These are phyloP conservation scores for Lasaia peninsularis DNA, from an alignment of 1,140 invertebrate genomes.

Conservation along the genomic window DNA sequence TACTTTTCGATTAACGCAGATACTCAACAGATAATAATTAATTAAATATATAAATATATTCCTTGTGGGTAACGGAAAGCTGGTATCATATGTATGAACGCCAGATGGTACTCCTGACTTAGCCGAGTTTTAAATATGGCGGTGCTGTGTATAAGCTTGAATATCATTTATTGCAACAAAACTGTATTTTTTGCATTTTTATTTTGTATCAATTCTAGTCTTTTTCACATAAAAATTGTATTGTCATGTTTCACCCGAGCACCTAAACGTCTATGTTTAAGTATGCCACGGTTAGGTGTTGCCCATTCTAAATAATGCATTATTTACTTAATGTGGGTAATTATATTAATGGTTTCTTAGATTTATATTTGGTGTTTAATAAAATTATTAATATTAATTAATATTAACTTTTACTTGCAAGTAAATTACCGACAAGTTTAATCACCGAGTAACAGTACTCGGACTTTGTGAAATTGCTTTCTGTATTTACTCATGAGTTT, in stretches of 20 bases:
- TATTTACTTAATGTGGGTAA: not conserved
- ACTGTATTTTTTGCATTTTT: slow-evolving; percentile 10
- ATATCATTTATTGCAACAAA: not conserved
- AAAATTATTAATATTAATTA: slow-evolving; percentile 3
- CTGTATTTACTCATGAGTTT: no score
- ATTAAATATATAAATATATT: no score
- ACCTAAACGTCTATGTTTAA: not conserved
- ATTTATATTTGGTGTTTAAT: slow-evolving; percentile 7
- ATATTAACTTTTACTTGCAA: no score
- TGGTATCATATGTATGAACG: no score
- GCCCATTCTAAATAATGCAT: slow-evolving; percentile 1
- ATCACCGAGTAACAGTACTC: no score
- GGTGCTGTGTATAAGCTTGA: not conserved
- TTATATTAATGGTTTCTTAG: slow-evolving; percentile 1
- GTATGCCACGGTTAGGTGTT: slow-evolving; percentile 2
- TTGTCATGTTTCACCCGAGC: not conserved
- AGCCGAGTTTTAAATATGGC: no score
- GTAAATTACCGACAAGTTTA: no score
- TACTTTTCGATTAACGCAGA: no score
- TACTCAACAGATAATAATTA: no score
- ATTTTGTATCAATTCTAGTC: slow-evolving; percentile 4
- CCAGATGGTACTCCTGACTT: no score
- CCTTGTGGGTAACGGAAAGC: no score
- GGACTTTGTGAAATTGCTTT: no score
- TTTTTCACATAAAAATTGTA: not conserved